A percentile compares a stretch with the other conserved stretches of the same genome.
Conservation (phyloP, 1,140 invertebrate species). For the Calliopsis andreniformis region DNA sequence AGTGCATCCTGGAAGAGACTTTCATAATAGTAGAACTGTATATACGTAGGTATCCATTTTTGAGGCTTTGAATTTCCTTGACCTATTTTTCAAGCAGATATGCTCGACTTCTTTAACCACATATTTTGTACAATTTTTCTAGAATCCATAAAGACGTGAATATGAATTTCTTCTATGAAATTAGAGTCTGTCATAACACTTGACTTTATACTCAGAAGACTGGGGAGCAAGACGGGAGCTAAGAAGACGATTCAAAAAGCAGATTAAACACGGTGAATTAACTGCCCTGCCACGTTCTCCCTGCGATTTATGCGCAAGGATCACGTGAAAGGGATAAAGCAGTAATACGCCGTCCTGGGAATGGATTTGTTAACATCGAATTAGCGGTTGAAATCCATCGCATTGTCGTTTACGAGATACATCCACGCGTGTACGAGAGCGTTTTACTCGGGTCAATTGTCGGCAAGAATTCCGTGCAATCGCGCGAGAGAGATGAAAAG, state of each 20-base stretch:
- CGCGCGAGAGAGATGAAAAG: constrained; percentile 37
- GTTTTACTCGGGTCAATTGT: constrained; percentile 32
- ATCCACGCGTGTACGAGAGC: constrained; percentile 18
- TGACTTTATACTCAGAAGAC: too few species aligned
- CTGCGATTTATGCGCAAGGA: neutral
- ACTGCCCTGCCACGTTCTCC: neutral
- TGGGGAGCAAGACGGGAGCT: too few species aligned
- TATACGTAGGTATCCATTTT: too few species aligned
- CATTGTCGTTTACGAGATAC: constrained; percentile 25
- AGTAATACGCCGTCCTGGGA: neutral
- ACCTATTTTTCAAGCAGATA: too few species aligned
- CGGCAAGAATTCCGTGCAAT: constrained; percentile 33
- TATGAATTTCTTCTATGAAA: too few species aligned
- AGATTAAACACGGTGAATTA: neutral
- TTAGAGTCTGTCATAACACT: too few species aligned
- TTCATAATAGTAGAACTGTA: too few species aligned
- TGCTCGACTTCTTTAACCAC: too few species aligned
- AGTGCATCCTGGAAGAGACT: too few species aligned
- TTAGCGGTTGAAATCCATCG: constrained; percentile 23
- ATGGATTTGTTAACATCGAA: constrained; percentile 38
- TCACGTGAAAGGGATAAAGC: constrained; percentile 32
- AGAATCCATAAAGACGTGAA: too few species aligned
- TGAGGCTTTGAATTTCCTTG: too few species aligned
- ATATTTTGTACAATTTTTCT: too few species aligned
- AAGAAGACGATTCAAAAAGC: neutral